Evolutionary conservation across 2,888 invertebrate genomes (phyloP).

Genomic region (Schizaphis graminum): DNA sequence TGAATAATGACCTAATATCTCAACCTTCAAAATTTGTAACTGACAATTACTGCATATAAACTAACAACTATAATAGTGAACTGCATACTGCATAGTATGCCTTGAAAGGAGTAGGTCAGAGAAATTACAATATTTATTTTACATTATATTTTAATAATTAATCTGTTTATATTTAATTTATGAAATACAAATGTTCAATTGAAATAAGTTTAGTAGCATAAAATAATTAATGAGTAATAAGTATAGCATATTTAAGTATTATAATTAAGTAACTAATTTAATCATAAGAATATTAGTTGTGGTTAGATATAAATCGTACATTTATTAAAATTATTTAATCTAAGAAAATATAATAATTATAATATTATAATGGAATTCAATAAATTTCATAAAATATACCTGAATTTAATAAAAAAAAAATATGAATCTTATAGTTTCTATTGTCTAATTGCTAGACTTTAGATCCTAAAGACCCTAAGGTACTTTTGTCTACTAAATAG

Average conservation of each 20-base stretch:
- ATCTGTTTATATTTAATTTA: not conserved
- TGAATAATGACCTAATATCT: not conserved
- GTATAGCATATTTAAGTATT: not conserved
- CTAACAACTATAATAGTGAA: not conserved
- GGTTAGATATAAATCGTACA: not conserved
- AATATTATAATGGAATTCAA: not conserved
- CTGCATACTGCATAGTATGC: not conserved
- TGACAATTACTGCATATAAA: not conserved
- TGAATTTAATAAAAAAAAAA: not conserved
- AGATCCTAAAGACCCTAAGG: too few relatives aligned
- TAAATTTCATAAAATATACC: not conserved
- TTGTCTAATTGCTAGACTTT: not conserved
- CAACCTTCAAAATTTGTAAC: conserved; percentile 15
- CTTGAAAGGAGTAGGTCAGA: conserved; percentile 28
- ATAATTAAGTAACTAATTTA: too few relatives aligned
- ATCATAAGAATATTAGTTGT: not conserved
- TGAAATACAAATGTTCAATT: not conserved
- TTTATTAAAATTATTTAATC: not conserved
- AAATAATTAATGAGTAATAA: not conserved
- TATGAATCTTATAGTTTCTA: not conserved
- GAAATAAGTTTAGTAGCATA: not conserved
- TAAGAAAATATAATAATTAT: not conserved
- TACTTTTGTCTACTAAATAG: not conserved
- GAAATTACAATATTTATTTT: conserved; percentile 8
- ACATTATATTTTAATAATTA: not conserved